Conservation (phyloP, 53 echinoderm and acorn worm species). For the Holothuria leucospilota region DNA sequence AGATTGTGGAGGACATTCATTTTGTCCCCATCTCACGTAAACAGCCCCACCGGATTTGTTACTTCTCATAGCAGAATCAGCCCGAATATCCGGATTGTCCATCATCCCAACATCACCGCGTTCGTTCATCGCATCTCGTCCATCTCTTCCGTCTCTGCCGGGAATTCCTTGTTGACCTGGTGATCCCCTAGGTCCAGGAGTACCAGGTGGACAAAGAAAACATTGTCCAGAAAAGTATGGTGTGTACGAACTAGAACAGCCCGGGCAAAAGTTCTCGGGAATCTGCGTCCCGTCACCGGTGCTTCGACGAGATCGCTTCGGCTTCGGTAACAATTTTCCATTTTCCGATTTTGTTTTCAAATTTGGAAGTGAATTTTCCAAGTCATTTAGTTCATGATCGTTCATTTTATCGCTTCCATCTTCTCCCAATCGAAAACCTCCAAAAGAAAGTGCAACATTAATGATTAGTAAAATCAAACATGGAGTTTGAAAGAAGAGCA, state of each 20-base stretch:
- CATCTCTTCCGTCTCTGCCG: constrained; percentile 30
- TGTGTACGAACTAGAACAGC: not conserved
- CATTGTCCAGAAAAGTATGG: constrained; percentile 28
- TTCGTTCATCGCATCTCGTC: constrained; percentile 12
- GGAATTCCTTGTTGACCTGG: constrained; percentile 2
- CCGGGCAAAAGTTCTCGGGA: not conserved
- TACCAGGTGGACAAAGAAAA: constrained; percentile 32
- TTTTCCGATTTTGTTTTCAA: no score
- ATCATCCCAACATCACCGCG: not conserved
- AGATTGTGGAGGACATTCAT: constrained; percentile 27
- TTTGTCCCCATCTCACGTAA: constrained; percentile 39
- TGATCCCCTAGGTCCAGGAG: constrained; percentile 19
- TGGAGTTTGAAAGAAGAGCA: no score
- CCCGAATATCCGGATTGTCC: no score
- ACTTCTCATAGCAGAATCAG: no score
- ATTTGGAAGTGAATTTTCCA: no score
- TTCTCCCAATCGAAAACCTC: no score
- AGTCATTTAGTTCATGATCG: no score
- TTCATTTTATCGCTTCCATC: no score
- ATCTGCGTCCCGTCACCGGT: not conserved
- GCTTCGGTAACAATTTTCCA: no score
- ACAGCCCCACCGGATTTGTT: not conserved
- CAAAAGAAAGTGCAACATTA: no score
- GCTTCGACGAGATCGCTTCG: not conserved
- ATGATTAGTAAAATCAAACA: no score